Evolutionary conservation across 1,140 invertebrate species (phyloP).

Genomic region (Philopotamus ludificatus): DNA sequence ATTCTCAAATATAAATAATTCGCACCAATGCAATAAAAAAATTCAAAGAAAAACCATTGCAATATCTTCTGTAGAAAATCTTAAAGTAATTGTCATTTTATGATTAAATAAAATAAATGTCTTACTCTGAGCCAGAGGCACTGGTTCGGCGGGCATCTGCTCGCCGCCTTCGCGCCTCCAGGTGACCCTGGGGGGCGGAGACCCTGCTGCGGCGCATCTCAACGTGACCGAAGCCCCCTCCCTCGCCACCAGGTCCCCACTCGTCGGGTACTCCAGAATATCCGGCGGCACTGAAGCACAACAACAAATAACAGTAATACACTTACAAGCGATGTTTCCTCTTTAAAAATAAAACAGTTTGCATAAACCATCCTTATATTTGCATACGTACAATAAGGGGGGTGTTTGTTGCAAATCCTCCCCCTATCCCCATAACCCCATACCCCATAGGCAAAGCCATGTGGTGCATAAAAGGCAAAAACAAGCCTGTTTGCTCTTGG

Average conservation of each 20-base stretch:
- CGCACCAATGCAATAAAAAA: too few relatives aligned
- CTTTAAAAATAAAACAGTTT: too few relatives aligned
- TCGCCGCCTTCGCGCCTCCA: constrained; percentile 81
- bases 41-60: too few relatives aligned
- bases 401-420: too few relatives aligned
- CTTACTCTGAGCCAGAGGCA: constrained; percentile 47
- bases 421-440: too few relatives aligned
- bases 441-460: not conserved
- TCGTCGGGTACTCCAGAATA: constrained; percentile 80
- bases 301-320: too few relatives aligned
- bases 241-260: constrained; percentile 81
- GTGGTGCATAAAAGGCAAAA: not conserved
- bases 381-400: too few relatives aligned
- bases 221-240: constrained; percentile 84
- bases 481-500: not conserved
- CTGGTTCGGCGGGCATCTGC: constrained; percentile 58
- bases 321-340: too few relatives aligned
- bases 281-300: constrained; percentile 75
- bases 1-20: too few relatives aligned
- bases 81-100: not conserved
- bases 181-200: constrained; percentile 75
- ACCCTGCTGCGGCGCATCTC: constrained; percentile 76
- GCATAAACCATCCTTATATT: too few relatives aligned
- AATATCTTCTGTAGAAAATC: too few relatives aligned
- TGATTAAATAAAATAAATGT: not conserved